These are phyloP conservation scores for Sporophila hypoxantha DNA, from an alignment of 2,113 vertebrate species.

Conservation along the genomic window DNA sequence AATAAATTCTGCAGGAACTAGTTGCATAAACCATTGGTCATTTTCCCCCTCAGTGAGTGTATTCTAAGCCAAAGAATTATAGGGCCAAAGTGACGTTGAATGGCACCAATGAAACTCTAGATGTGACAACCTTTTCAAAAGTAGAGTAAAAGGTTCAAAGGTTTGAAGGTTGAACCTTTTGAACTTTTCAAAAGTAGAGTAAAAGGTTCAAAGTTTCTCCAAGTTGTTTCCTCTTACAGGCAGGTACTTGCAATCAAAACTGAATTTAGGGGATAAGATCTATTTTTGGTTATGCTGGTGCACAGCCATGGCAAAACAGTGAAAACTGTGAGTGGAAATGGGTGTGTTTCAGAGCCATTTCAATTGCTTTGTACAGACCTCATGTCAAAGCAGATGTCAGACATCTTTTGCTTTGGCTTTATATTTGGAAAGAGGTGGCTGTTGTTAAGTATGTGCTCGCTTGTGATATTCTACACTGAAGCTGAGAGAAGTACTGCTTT, in stretches of 20 bases:
- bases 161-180: too few relatives aligned
- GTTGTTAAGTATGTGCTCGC: background rate
- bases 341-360: background rate
- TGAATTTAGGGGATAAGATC: background rate
- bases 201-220: background rate
- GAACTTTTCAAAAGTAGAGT: background rate
- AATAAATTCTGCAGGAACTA: background rate
- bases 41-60: background rate
- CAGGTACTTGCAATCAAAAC: background rate
- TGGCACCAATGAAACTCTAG: background rate
- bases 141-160: too few relatives aligned
- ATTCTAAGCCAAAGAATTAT: background rate
- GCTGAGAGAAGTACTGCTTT: background rate
- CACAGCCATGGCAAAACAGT: background rate
- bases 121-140: background rate
- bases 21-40: background rate
- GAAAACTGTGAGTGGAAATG: background rate
- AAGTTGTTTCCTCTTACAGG: background rate
- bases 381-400: background rate
- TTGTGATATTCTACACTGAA: background rate
- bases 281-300: background rate
- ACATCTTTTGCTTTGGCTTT: background rate
- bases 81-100: background rate
- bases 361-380: rapidly evolving
- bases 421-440: background rate